Percentiles rank a stretch among this genome's conserved stretches.
These are phyloP conservation scores for Hippocampus comes DNA, from an alignment of 2,113 vertebrate species.

Conservation along the genomic window DNA sequence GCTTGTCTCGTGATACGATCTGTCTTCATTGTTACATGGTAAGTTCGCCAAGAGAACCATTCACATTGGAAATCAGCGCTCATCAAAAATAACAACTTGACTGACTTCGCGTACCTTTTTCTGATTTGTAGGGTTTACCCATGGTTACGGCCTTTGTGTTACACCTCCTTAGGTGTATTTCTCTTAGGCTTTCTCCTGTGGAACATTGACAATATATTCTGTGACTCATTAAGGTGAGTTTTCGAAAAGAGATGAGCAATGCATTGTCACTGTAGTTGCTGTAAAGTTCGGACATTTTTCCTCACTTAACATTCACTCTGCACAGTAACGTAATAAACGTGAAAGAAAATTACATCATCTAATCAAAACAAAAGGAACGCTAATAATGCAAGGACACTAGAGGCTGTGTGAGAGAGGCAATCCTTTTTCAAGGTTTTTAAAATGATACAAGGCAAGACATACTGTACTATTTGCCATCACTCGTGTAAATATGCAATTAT, in stretches of 20 bases:
- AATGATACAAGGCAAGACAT: too few relatives aligned
- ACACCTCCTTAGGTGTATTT: conserved; percentile 88
- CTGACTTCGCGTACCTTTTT: conserved; percentile 5
- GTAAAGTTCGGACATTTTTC: too few relatives aligned
- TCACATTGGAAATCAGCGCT: background rate
- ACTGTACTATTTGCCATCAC: too few relatives aligned
- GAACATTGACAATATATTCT: conserved; percentile 97
- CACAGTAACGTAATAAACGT: too few relatives aligned
- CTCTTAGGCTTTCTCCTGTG: conserved; percentile 92
- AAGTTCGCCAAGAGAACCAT: conserved; percentile 54
- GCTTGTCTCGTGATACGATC: conserved; percentile 87
- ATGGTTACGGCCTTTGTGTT: conserved; percentile 86
- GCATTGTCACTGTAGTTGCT: background rate
- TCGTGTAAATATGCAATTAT: too few relatives aligned
- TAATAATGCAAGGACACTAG: too few relatives aligned
- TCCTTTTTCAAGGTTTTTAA: too few relatives aligned
- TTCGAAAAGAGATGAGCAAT: background rate
- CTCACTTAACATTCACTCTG: too few relatives aligned
- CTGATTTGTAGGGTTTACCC: conserved; percentile 86
- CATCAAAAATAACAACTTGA: background rate
- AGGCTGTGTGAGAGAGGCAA: too few relatives aligned
- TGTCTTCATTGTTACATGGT: conserved; percentile 96
- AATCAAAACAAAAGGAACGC: too few relatives aligned
- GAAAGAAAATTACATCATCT: too few relatives aligned
- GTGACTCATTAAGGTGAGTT: conserved; percentile 84